Base-by-base conservation (phyloP, 2,888 invertebrate genomes). In the Acleris literana region DNA sequence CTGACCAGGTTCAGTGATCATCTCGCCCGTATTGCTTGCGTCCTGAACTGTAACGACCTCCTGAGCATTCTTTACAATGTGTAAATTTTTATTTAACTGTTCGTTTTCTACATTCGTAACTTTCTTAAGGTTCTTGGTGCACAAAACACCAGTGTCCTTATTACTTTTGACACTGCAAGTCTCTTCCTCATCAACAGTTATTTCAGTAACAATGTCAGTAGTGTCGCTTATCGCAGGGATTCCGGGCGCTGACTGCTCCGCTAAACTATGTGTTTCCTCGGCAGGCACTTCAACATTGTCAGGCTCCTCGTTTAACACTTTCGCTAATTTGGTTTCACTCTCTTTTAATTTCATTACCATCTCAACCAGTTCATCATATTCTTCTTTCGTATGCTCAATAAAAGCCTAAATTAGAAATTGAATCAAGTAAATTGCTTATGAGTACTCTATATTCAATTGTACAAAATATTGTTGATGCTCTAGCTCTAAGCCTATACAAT, bases 341-440 rank as follows among this genome's bases (percentile, higher is more conserved):
- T 95, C 95, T 85, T 93, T 93, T 72, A 96, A 90, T 85, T 95
- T 94, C 84, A 93, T 94, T 75, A 95, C 93, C 94, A 95, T 95
- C 85, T 92, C 93, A 76, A 93, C 88, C 74, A 96, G 89, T 80
- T 95, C 94, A 78, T 94, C 94, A 75, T 92, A 92, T 81, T 92
- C 92, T 82, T 91, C 92, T 81, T 90, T 92, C 68, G 92, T 92
- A 76, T 92, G 92, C 78, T 92, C 90, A 79, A 92, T 87, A 86
- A 84, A 92, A 48, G 90, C 90, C 92, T 92, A 91, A 79, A 87
- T 91, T 83, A 71, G 75, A 82, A 83, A 80, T 75, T 81, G 93
- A 93, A 56, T 63, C 22, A 61, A 70, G 72, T 66, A 63, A 73
- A 63, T 64, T 62, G 68, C 52, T 59, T 68, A 60, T 70, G 68